Conservation (phyloP, 1,140 invertebrate genomes). For the Magallana gigas region DNA sequence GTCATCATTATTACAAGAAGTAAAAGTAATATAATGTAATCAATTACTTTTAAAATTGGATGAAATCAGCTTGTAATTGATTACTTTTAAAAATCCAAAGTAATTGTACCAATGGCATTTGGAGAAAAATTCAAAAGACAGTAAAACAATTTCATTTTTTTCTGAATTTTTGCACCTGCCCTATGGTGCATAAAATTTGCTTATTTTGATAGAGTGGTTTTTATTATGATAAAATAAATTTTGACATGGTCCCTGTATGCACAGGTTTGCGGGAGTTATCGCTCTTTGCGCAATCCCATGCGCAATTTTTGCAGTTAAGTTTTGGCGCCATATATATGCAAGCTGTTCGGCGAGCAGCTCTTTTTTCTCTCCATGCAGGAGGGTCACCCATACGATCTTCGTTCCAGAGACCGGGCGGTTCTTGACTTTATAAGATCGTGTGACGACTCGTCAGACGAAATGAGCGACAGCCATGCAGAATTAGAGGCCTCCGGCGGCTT, state of each 20-base stretch:
- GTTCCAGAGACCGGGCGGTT: no score
- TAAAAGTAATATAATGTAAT: no score
- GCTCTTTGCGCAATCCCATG: neutral
- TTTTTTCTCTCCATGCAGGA: neutral
- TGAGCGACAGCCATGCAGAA: neutral
- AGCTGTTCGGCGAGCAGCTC: slow-evolving; percentile 2
- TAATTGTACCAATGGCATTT: no score
- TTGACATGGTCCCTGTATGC: slow-evolving; percentile 2
- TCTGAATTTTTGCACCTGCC: no score
- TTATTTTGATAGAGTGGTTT: neutral
- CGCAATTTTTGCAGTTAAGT: neutral
- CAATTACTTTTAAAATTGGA: no score
- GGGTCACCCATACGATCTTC: no score
- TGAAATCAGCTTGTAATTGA: no score
- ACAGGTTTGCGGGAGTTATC: slow-evolving; percentile 14
- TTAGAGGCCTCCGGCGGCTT: neutral
- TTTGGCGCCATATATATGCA: neutral
- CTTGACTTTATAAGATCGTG: neutral
- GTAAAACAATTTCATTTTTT: no score
- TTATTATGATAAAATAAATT: slow-evolving; percentile 18
- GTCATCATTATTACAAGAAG: no score
- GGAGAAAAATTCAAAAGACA: no score
- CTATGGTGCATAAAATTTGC: no score
- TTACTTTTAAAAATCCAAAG: no score
- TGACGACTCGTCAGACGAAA: neutral